Evolutionary conservation across 2,797 vertebrate species (phyloP).

Genomic region (Sandelia bainsii): DNA sequence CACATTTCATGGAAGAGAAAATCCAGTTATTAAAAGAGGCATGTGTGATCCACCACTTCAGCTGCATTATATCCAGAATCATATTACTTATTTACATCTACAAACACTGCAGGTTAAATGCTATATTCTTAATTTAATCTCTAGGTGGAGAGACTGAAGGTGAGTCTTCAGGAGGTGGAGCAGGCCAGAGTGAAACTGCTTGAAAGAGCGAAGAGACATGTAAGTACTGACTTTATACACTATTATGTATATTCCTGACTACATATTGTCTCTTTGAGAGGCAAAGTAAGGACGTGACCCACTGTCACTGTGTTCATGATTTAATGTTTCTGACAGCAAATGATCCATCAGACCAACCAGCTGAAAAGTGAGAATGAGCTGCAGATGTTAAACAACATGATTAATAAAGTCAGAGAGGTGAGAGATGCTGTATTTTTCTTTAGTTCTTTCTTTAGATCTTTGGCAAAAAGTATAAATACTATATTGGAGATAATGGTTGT

Average conservation of each 20-base stretch:
- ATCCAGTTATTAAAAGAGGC: constrained; percentile 82
- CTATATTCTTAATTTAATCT: not conserved
- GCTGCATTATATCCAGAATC: too few species aligned
- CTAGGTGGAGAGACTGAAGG: constrained; percentile 82
- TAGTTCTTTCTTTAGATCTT: not conserved
- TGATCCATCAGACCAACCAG: constrained; percentile 82
- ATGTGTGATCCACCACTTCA: not conserved
- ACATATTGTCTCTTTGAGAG: not conserved
- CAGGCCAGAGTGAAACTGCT: constrained; percentile 78
- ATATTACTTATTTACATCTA: not conserved
- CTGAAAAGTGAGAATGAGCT: constrained; percentile 83
- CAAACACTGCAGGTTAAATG: not conserved
- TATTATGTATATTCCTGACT: not conserved
- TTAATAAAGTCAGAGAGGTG: constrained; percentile 83
- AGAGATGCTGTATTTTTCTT: constrained; percentile 12
- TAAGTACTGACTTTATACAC: constrained; percentile 48
- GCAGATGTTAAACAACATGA: constrained; percentile 80
- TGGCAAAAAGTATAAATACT: not conserved
- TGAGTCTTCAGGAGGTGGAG: constrained; percentile 73
- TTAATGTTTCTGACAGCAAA: constrained; percentile 74
- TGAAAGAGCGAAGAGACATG: constrained; percentile 85
- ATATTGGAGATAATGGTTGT: not conserved
- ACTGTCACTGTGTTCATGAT: not conserved
- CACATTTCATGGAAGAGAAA: constrained; percentile 78
- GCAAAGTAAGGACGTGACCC: not conserved